phyloP scores from a whole-genome alignment of 1,140 invertebrate species.

The Oncopeltus fasciatus region DNA sequence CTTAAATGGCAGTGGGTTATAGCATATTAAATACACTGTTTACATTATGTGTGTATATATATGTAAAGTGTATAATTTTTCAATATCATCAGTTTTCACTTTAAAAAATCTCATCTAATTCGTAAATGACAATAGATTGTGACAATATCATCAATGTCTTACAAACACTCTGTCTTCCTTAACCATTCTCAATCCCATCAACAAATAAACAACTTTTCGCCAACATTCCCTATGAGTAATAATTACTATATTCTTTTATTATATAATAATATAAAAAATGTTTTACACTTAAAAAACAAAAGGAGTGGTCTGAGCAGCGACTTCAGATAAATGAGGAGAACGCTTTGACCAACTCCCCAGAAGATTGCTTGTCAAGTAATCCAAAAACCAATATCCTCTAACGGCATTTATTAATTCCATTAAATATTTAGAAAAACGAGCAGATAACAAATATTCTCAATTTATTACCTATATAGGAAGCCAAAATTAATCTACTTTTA shows the following conservation, averaged over 20 bases:
- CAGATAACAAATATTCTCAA: slow-evolving; percentile 7
- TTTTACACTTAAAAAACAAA: slow-evolving; percentile 10
- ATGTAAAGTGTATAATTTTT: not conserved
- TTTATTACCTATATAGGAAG: slow-evolving; percentile 10
- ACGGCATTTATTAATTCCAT: slow-evolving; percentile 8
- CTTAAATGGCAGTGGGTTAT: slow-evolving; percentile 4
- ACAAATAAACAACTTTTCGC: not conserved
- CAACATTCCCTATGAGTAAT: slow-evolving; percentile 1
- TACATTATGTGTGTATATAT: not conserved
- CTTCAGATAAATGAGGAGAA: slow-evolving; percentile 2
- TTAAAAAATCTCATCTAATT: slow-evolving; percentile 7
- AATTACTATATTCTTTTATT: slow-evolving; percentile 6
- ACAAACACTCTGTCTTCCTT: not conserved
- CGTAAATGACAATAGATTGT: slow-evolving; percentile 5
- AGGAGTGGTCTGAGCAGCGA: slow-evolving; percentile 6
- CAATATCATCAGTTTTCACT: not conserved
- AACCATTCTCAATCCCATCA: not conserved
- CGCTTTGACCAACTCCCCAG: slow-evolving; percentile 1
- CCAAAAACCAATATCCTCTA: slow-evolving; percentile 8
- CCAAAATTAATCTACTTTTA: slow-evolving; percentile 9
- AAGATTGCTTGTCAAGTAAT: slow-evolving; percentile 9
- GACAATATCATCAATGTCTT: not conserved
- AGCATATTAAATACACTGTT: slow-evolving; percentile 6
- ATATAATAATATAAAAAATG: slow-evolving; percentile 10
- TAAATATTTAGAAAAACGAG: slow-evolving; percentile 10